phyloP scores from a whole-genome alignment of 1,140 invertebrate species.

The Sarcophaga bullata region DNA sequence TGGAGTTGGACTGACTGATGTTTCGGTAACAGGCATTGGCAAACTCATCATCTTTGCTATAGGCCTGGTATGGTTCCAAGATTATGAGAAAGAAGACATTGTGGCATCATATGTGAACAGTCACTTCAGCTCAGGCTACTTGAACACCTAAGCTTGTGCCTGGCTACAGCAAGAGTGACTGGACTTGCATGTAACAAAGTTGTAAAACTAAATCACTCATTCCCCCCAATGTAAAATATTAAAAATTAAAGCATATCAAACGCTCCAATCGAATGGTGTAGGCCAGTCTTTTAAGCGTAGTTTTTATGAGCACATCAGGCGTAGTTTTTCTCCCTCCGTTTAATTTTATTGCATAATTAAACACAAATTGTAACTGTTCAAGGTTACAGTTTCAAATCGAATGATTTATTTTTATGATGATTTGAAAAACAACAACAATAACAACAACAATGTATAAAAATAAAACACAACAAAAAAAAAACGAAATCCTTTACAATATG shows the following conservation, averaged over 20 bases:
- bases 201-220: no score
- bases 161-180: no score
- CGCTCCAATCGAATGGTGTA: background rate
- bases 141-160: no score
- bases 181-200: no score
- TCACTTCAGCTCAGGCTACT: no score
- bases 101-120: no score
- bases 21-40: no score
- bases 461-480: background rate
- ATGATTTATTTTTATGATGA: constrained; percentile 32
- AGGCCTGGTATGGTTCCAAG: no score
- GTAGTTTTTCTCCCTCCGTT: constrained; percentile 2
- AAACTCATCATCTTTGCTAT: no score
- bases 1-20: no score
- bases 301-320: background rate
- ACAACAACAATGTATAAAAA: background rate
- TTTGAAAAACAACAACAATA: background rate
- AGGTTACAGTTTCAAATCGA: constrained; percentile 27
- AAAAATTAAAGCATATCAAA: background rate
- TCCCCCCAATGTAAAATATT: background rate
- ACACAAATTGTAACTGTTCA: constrained; percentile 20
- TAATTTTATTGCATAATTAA: constrained; percentile 2
- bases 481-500: background rate
- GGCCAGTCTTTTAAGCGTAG: background rate
- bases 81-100: no score